A percentile compares a stretch with the other conserved stretches of the same genome.
Evolutionary conservation across 2,113 vertebrate species (phyloP).

Genomic region (Seriola aureovittata): DNA sequence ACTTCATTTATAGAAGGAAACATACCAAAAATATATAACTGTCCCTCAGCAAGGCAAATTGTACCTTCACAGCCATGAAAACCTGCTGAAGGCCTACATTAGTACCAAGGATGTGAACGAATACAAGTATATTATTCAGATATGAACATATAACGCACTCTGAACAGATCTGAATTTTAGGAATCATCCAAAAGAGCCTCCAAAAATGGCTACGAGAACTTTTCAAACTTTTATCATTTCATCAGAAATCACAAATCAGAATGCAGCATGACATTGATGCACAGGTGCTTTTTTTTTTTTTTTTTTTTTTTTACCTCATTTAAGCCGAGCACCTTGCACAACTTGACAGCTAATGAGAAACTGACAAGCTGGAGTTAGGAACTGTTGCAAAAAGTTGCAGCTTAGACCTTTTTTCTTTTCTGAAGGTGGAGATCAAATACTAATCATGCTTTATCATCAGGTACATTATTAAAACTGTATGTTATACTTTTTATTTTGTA

Average conservation of each 20-base stretch:
- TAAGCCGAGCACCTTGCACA: background rate
- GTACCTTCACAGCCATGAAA: background rate
- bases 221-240: background rate
- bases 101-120: background rate
- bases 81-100: slow-evolving; percentile 4
- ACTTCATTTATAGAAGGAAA: slow-evolving; percentile 7
- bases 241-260: too few relatives aligned
- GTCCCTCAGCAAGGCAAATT: slow-evolving; percentile 7
- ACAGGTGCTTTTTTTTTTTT: background rate
- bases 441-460: background rate
- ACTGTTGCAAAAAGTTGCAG: too few relatives aligned
- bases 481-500: background rate
- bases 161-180: background rate
- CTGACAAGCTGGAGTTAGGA: too few relatives aligned
- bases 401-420: too few relatives aligned
- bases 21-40: slow-evolving; percentile 27
- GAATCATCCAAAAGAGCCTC: background rate
- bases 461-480: background rate
- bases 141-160: background rate
- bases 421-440: background rate
- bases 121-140: slow-evolving; percentile 12
- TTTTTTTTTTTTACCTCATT: too few relatives aligned
- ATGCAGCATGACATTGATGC: too few relatives aligned
- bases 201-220: background rate
- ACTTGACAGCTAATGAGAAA: background rate